These are phyloP conservation scores for Sinelater perroti DNA, from an alignment of 2,888 invertebrate genomes.

Conservation along the genomic window DNA sequence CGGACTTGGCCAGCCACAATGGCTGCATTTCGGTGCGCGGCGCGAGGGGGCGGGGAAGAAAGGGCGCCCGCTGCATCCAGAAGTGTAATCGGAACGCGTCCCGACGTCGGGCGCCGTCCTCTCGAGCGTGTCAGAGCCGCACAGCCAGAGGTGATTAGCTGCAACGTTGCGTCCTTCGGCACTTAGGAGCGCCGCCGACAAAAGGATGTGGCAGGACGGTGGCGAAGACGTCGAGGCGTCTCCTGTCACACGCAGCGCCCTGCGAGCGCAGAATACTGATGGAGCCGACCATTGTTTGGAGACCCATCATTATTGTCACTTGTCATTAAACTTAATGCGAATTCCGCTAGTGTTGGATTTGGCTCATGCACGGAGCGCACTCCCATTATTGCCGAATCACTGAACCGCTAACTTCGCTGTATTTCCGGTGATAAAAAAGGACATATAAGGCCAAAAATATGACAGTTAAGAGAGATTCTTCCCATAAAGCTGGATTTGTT, in stretches of 20 bases:
- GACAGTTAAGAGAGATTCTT: slow-evolving; percentile 40
- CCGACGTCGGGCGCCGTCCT: slow-evolving; percentile 36
- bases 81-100: slow-evolving; percentile 41
- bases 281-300: slow-evolving; percentile 38
- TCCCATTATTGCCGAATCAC: slow-evolving; percentile 42
- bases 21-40: slow-evolving; percentile 37
- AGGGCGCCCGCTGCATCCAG: slow-evolving; percentile 43
- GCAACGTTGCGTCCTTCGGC: slow-evolving; percentile 23
- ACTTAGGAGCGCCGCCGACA: slow-evolving; percentile 16
- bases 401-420: slow-evolving; percentile 45
- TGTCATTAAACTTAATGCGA: slow-evolving; percentile 45
- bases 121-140: slow-evolving; percentile 39
- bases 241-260: slow-evolving; percentile 17
- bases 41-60: slow-evolving; percentile 41
- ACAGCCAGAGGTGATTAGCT: slow-evolving; percentile 41
- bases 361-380: slow-evolving; percentile 34
- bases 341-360: slow-evolving; percentile 37
- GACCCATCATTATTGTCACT: slow-evolving; percentile 45
- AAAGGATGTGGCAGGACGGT: slow-evolving; percentile 10
- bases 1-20: slow-evolving; percentile 33
- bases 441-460: slow-evolving; percentile 42
- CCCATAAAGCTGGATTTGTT: slow-evolving; percentile 42
- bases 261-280: slow-evolving; percentile 35
- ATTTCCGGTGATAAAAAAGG: slow-evolving; percentile 44
- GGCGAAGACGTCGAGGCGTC: background rate